These are phyloP conservation scores for Albula goreensis DNA, from an alignment of 2,113 vertebrate genomes.

Conservation along the genomic window DNA sequence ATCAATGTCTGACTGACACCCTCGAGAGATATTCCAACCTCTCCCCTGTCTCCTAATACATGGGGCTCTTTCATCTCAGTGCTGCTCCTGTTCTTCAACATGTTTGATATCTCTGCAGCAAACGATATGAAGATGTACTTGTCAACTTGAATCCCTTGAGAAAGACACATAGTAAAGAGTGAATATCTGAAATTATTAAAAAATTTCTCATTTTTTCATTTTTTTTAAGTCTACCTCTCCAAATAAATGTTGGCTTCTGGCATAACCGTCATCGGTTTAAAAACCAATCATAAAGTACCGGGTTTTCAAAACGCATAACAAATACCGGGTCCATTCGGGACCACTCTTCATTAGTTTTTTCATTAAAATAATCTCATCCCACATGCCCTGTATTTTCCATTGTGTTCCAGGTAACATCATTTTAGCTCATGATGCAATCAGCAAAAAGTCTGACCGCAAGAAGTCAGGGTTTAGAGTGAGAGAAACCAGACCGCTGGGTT, in stretches of 20 bases:
- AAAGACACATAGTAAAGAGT: not conserved
- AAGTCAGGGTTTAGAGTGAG: not conserved
- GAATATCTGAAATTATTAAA: not conserved
- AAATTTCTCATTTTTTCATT: no score
- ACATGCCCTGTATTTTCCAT: constrained; percentile 13
- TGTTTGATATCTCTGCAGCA: not conserved
- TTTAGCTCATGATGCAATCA: not conserved
- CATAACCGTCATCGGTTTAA: no score
- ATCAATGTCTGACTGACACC: not conserved
- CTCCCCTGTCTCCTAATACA: not conserved
- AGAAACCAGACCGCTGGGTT: not conserved
- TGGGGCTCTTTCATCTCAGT: not conserved
- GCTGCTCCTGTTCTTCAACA: not conserved
- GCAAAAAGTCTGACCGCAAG: not conserved
- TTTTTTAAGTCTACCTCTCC: not conserved
- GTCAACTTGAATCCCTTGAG: not conserved
- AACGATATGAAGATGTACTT: constrained; percentile 13
- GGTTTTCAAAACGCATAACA: no score
- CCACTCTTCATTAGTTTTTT: not conserved
- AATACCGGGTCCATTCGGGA: no score
- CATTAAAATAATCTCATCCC: not conserved
- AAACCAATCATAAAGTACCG: no score
- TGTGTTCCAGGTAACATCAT: not conserved
- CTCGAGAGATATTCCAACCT: not conserved
- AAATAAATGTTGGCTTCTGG: no score